These are phyloP conservation scores for Rachycentron canadum DNA, from an alignment of 2,797 vertebrate genomes.

Conservation along the genomic window DNA sequence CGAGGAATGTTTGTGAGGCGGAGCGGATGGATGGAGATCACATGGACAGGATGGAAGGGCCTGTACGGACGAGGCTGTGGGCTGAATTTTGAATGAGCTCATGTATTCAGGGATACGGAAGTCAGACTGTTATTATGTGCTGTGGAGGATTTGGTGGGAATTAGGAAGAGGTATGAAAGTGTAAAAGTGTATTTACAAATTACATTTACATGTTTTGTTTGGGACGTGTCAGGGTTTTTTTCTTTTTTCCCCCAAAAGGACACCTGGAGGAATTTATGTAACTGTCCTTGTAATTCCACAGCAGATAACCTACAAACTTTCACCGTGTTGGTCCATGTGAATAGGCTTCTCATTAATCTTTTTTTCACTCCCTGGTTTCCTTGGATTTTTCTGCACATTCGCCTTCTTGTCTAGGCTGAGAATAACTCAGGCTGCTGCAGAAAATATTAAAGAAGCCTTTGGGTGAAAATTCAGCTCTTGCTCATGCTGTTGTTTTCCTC, in stretches of 20 bases:
- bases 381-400: background rate
- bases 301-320: background rate
- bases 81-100: constrained; percentile 62
- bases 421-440: background rate
- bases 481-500: background rate
- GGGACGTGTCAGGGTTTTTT: background rate
- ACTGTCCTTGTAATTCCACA: background rate
- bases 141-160: constrained; percentile 26
- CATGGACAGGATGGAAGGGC: constrained; percentile 55
- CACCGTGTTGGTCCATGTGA: background rate
- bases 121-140: constrained; percentile 36
- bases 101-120: constrained; percentile 44
- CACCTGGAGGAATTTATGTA: background rate
- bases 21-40: constrained; percentile 64
- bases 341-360: background rate
- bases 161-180: constrained; percentile 4
- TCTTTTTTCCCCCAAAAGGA: constrained; percentile 5
- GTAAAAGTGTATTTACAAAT: background rate
- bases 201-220: background rate
- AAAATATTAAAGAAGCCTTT: background rate
- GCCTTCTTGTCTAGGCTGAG: background rate
- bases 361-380: background rate
- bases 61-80: constrained; percentile 48
- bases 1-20: constrained; percentile 49
- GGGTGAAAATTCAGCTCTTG: background rate